Base-by-base conservation (phyloP, 1,140 invertebrate genomes). In the Ridgeia piscesae region DNA sequence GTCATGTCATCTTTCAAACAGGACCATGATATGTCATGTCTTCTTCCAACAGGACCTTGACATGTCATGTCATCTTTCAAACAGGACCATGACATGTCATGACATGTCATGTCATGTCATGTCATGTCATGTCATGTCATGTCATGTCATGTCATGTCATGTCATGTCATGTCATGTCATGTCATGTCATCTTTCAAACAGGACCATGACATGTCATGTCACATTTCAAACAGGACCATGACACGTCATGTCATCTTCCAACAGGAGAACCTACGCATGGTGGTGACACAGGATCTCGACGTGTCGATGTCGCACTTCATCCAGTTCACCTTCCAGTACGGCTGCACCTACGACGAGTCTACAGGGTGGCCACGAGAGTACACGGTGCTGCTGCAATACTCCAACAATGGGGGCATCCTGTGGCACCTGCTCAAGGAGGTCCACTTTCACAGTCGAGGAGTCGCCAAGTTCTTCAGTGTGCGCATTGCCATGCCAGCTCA, bases 311-410 rank as follows among this genome's bases (percentile, higher is more conserved):
- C 95, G 34, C 94, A 94, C 17, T 95, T 95, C 91, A 93, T 96
- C 4, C 96, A 96, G 93, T 96, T 96, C 92, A 94, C 94, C 89
- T 95, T 96, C 91, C 94, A 95, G 89, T 96, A 95, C 93, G 96
- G 96, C 0, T 96, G 96, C 93, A 93, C 94, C 34, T 93, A 93
- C 21, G 93, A 93, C 21, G 93, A 94, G 33, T 92, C 93, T 8
- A 89, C 93, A 0, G 94, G 93, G 34, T 95, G 95, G 94, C 95
- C 95, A 33, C 93, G 95, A 14, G 93, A 94, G 33, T 94, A 96
- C 93, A 95, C 95, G 91, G 95, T 96, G 33, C 93, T 96, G 33
- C 93, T 96, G 9, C 96, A 96, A 93, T 96, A 96, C 92, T 96
- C 96, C 33, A 96, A 92, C 35, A 96, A 96, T 94, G 96, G 96